Conservation (phyloP, 2,797 vertebrate genomes). For the Hypotaenidia philippensis region DNA sequence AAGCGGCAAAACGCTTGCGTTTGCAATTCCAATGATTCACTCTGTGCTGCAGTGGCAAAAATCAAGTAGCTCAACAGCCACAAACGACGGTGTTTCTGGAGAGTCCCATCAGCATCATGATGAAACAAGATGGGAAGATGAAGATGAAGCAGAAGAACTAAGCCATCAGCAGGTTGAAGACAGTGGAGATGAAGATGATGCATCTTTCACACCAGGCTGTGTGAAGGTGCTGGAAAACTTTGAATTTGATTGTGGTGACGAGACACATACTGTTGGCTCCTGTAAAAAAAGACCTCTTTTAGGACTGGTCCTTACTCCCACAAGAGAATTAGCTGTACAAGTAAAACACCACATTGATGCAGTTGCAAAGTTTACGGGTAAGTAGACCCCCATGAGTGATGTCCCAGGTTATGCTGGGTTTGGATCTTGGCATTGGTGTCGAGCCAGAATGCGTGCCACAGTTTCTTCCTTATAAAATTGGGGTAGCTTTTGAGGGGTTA, state of each 20-base stretch:
- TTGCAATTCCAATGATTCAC: conserved; percentile 97
- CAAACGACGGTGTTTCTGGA: background rate
- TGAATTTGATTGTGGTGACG: conserved; percentile 51
- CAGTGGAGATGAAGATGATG: background rate
- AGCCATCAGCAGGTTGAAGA: conserved; percentile 35
- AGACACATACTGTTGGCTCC: background rate
- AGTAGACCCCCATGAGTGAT: background rate
- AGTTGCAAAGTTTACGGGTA: conserved; percentile 91
- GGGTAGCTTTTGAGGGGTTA: background rate
- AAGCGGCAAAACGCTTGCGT: conserved; percentile 96
- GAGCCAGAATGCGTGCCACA: background rate
- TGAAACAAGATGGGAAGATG: conserved; percentile 34
- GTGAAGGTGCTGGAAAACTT: conserved; percentile 72
- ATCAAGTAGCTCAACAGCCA: conserved; percentile 30
- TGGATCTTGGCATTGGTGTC: background rate
- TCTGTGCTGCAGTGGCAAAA: conserved; percentile 90
- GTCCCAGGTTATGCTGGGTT: background rate
- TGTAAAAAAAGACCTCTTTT: conserved; percentile 84
- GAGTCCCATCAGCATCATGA: conserved; percentile 20
- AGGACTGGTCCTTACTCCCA: conserved; percentile 94
- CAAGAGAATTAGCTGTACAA: conserved; percentile 95
- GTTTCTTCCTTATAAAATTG: background rate
- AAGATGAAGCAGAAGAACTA: conserved; percentile 34
- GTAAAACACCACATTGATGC: conserved; percentile 98
- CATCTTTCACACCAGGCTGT: conserved; percentile 62